Conservation (phyloP, 2,888 invertebrate genomes). For the Ennomos erosarius region DNA sequence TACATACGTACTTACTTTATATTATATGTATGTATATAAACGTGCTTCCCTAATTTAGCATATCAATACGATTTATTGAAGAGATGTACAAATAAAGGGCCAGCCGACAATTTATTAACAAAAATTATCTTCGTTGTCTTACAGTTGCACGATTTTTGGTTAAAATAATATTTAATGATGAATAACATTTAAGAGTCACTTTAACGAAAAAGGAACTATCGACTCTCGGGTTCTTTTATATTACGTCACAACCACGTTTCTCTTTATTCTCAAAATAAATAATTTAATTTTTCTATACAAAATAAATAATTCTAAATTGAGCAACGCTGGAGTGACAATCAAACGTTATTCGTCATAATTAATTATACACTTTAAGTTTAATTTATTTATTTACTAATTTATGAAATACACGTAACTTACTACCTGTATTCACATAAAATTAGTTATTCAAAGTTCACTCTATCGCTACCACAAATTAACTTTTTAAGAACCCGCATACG, state of each 20-base stretch:
- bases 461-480: too few species aligned
- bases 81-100: slow-evolving; percentile 28
- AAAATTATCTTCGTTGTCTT: slow-evolving; percentile 27
- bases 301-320: slow-evolving; percentile 73
- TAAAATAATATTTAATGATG: slow-evolving; percentile 42
- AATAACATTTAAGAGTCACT: slow-evolving; percentile 79
- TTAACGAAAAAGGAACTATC: slow-evolving; percentile 63
- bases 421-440: too few species aligned
- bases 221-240: slow-evolving; percentile 60
- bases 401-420: too few species aligned
- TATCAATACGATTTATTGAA: slow-evolving; percentile 32
- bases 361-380: not conserved
- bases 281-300: slow-evolving; percentile 54
- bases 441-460: too few species aligned
- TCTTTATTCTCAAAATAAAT: slow-evolving; percentile 51
- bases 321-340: slow-evolving; percentile 75
- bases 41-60: slow-evolving; percentile 57
- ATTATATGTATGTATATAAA: slow-evolving; percentile 59
- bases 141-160: slow-evolving; percentile 29
- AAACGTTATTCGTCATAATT: slow-evolving; percentile 72
- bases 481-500: too few species aligned
- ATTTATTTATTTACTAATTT: too few species aligned
- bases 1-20: slow-evolving; percentile 63
- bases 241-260: slow-evolving; percentile 79
- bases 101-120: slow-evolving; percentile 17